Percentiles rank a stretch among this genome's conserved stretches.
phyloP scores from a whole-genome alignment of 2,797 vertebrate species.

The Pangasius krempfi region DNA sequence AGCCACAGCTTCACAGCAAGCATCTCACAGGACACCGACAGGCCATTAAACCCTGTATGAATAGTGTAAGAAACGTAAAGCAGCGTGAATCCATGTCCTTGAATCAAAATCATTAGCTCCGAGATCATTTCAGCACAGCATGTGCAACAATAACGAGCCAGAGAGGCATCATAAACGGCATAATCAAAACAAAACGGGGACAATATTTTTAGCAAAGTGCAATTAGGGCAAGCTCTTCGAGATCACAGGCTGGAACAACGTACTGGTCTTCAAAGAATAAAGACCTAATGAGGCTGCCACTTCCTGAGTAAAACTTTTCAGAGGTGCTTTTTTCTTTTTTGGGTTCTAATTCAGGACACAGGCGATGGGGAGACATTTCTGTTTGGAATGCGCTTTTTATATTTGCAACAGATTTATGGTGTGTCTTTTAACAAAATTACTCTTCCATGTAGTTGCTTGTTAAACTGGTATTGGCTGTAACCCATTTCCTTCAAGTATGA shows the following conservation, averaged over 20 bases:
- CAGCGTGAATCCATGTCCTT: not conserved
- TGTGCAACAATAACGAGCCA: not conserved
- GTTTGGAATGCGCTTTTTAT: not conserved
- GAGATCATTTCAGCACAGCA: not conserved
- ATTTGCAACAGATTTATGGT: not conserved
- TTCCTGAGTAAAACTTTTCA: not conserved
- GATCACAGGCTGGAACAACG: not conserved
- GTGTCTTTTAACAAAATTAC: not conserved
- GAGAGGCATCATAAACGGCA: not conserved
- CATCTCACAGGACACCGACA: not conserved
- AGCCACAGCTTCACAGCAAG: not conserved
- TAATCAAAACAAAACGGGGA: conserved; percentile 6
- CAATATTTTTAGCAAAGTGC: conserved; percentile 1
- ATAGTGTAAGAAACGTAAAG: not conserved
- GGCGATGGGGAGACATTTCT: not conserved
- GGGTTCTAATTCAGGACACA: not conserved
- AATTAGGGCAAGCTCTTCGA: not conserved
- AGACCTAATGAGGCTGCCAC: not conserved
- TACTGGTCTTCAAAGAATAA: not conserved
- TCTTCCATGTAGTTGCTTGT: not conserved
- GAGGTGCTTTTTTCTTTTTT: not conserved
- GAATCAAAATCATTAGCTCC: not conserved
- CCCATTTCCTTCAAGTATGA: not conserved
- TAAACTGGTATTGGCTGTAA: not conserved
- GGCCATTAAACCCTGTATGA: not conserved